Evolutionary conservation across 92 coral and sea anemone genomes (phyloP), one percentile per base, ranked within the genome.

Genomic region (Porites divaricata): DNA sequence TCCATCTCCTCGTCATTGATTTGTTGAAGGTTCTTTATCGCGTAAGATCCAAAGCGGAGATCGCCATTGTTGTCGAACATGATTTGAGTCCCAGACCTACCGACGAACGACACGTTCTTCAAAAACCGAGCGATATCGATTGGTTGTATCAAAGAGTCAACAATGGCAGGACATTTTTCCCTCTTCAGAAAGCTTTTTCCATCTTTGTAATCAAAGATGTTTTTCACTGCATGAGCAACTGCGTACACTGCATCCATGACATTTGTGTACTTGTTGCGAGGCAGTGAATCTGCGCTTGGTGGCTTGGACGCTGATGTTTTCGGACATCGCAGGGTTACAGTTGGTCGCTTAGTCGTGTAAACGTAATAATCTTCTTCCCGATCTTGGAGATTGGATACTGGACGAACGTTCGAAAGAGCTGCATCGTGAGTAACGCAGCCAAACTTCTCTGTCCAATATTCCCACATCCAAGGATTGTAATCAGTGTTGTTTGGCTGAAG

Each of bases 191-290:
- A 21, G 16, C 93, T 87, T 24, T 63, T 23, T 20, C 87, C 91
- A 41, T 91, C 81, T 59, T 75, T 76, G 75, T 93, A 92, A 25
- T 65, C 77, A 23, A 87, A 58, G 20, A 96, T 79, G 45, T 85
- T 85, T 9, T 91, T 84, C 19, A 96, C 86, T 1, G 93, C 96
- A 50, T 87, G 58, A 8, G 90, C 97, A 1, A 94, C 93, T 0
- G 99, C 94, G 65, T 96, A 91, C 1, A 96, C 91, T 4, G 99
- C 99, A 78, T 96, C 98, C 98, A 96, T 96, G 48, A 96, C 99
- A 67, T 96, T 95, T 61, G 98, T 93, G 87, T 95, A 96, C 62
- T 96, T 96, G 78, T 96, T 96, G 16, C 97, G 90, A 12, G 99
- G 99, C 63, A 96, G 72, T 25, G 25, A 58, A 63, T 64, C 64